Evolutionary conservation across 1,140 invertebrate species (phyloP).

Genomic region (Halotydeus destructor): DNA sequence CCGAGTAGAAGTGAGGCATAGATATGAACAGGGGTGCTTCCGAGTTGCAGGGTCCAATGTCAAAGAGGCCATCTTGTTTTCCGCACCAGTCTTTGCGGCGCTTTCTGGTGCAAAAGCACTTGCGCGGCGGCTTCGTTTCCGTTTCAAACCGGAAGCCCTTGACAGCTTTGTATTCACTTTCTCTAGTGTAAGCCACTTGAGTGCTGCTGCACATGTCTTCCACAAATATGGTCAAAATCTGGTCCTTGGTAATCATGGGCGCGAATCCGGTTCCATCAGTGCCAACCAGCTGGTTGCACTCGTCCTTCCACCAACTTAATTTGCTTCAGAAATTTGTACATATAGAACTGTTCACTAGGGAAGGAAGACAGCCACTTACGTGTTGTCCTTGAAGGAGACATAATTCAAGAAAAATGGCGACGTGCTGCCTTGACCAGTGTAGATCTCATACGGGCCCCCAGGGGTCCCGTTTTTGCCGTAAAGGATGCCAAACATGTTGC

Average conservation of each 20-base stretch:
- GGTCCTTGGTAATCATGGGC: conserved; percentile 18
- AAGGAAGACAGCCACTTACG: background rate
- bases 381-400: conserved; percentile 6
- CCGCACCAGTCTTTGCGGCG: too few species aligned
- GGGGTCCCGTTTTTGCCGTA: conserved; percentile 9
- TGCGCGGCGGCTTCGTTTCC: too few species aligned
- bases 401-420: conserved; percentile 3
- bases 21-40: conserved; percentile 67
- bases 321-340: conserved; percentile 1
- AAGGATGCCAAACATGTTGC: conserved; percentile 12
- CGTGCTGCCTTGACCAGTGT: conserved; percentile 5
- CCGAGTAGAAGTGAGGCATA: conserved; percentile 74
- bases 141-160: background rate
- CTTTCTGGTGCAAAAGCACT: too few species aligned
- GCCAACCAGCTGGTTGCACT: conserved; percentile 19
- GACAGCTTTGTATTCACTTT: background rate
- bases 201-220: conserved; percentile 20
- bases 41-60: conserved; percentile 8
- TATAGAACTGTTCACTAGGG: background rate
- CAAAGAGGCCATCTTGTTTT: conserved; percentile 14
- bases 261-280: conserved; percentile 21
- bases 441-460: conserved; percentile 12
- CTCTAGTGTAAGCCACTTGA: background rate
- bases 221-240: conserved; percentile 19
- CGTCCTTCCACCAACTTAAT: conserved; percentile 12